phyloP scores from a whole-genome alignment of 2,113 vertebrate genomes.

The Ranitomeya variabilis region DNA sequence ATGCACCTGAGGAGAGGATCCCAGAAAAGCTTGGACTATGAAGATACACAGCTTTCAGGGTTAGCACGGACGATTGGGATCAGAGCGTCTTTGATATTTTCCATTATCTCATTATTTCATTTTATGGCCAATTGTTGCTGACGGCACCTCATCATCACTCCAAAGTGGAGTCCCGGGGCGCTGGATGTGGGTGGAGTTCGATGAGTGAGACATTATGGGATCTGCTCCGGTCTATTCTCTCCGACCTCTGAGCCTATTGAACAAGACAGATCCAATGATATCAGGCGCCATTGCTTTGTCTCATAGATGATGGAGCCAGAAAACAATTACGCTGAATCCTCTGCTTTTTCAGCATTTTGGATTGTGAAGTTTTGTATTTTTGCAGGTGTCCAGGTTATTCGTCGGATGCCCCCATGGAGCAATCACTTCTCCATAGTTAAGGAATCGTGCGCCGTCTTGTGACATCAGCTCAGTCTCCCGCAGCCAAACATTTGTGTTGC shows the following conservation, averaged over 20 bases:
- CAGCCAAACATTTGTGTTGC: slow-evolving; percentile 35
- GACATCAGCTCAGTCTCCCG: slow-evolving; percentile 24
- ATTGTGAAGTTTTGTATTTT: background rate
- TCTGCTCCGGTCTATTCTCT: background rate
- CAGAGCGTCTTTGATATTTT: background rate
- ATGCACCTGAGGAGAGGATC: too few relatives aligned
- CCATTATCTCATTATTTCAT: background rate
- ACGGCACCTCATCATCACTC: background rate
- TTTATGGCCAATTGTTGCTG: background rate
- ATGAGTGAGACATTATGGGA: background rate
- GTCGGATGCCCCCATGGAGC: background rate
- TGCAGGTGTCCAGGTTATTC: slow-evolving; percentile 9
- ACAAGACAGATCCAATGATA: slow-evolving; percentile 27
- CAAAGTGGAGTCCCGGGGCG: background rate
- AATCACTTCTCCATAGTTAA: slow-evolving; percentile 20
- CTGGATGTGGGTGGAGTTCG: background rate
- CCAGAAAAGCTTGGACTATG: too few relatives aligned
- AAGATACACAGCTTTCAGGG: too few relatives aligned
- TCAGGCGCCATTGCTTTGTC: slow-evolving; percentile 4
- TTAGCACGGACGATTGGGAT: background rate
- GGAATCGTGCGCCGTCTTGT: background rate
- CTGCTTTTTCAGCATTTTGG: background rate
- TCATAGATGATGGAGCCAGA: background rate
- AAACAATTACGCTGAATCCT: background rate
- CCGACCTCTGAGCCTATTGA: background rate